Conservation (phyloP, 2,888 invertebrate genomes). For the Cosmopolites sordidus region DNA sequence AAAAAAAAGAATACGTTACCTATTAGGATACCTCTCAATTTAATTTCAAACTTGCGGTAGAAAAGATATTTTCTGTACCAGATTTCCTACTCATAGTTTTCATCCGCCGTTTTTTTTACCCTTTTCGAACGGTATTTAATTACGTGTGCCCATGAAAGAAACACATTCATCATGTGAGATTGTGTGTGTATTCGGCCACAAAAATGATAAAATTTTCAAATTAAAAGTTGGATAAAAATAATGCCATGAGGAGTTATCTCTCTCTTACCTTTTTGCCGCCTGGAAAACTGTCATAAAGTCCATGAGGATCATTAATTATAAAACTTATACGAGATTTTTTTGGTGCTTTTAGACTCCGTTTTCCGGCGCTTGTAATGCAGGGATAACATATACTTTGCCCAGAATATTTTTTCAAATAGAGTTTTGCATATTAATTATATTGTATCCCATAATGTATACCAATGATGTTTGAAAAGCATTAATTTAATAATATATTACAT, state of each 20-base stretch:
- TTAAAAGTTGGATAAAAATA: slow-evolving; percentile 26
- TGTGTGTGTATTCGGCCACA: slow-evolving; percentile 9
- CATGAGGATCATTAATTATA: slow-evolving; percentile 1
- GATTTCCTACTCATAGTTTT: no score
- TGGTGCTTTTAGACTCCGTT: not conserved
- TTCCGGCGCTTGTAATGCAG: no score
- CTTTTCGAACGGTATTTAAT: slow-evolving; percentile 17
- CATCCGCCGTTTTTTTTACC: not conserved
- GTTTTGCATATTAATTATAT: no score
- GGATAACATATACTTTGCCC: no score
- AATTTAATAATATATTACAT: no score
- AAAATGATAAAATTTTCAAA: slow-evolving; percentile 23
- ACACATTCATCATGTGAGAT: slow-evolving; percentile 20
- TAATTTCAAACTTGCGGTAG: no score
- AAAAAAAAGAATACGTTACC: no score
- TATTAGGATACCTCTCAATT: no score
- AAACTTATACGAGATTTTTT: slow-evolving; percentile 1
- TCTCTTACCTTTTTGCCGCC: slow-evolving; percentile 16
- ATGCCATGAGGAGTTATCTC: slow-evolving; percentile 24
- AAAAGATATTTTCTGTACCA: no score
- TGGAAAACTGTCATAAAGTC: slow-evolving; percentile 21
- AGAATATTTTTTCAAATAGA: no score
- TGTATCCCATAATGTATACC: no score
- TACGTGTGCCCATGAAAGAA: slow-evolving; percentile 19
- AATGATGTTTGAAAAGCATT: no score